These are phyloP conservation scores for Dynastes hyllus DNA, from an alignment of 2,888 invertebrate species.

Conservation along the genomic window DNA sequence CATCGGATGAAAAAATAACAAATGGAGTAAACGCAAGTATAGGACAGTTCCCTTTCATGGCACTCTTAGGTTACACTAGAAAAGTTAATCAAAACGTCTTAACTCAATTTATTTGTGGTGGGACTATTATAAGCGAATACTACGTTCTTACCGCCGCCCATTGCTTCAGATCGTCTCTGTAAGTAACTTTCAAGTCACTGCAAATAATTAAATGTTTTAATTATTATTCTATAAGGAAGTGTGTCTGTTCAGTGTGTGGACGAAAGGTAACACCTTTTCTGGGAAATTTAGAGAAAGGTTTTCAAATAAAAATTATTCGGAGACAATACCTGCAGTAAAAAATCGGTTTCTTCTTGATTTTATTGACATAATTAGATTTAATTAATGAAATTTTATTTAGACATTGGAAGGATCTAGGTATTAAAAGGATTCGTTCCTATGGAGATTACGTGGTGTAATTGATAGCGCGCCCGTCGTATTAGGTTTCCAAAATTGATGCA, in stretches of 20 bases:
- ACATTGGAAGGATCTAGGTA: background rate
- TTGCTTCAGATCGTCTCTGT: constrained; percentile 58
- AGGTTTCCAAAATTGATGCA: no score
- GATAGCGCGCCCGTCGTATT: no score
- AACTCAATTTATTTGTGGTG: constrained; percentile 64
- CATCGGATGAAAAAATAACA: constrained; percentile 66
- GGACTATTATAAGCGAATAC: constrained; percentile 61
- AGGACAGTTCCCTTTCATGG: constrained; percentile 78
- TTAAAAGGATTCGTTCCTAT: background rate
- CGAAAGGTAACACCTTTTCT: no score
- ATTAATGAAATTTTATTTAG: background rate
- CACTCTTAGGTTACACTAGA: constrained; percentile 70
- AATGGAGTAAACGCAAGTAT: constrained; percentile 72
- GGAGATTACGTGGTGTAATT: no score
- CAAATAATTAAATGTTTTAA: background rate
- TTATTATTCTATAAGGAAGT: background rate
- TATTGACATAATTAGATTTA: background rate
- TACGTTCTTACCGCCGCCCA: constrained; percentile 65
- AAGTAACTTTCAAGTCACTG: constrained; percentile 1
- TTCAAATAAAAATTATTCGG: background rate
- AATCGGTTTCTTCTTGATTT: background rate
- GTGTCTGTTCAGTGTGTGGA: background rate
- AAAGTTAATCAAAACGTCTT: constrained; percentile 52
- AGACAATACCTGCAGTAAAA: background rate
- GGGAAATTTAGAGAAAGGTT: background rate